phyloP scores from a whole-genome alignment of 2,113 vertebrate species.

The Bettongia penicillata region DNA sequence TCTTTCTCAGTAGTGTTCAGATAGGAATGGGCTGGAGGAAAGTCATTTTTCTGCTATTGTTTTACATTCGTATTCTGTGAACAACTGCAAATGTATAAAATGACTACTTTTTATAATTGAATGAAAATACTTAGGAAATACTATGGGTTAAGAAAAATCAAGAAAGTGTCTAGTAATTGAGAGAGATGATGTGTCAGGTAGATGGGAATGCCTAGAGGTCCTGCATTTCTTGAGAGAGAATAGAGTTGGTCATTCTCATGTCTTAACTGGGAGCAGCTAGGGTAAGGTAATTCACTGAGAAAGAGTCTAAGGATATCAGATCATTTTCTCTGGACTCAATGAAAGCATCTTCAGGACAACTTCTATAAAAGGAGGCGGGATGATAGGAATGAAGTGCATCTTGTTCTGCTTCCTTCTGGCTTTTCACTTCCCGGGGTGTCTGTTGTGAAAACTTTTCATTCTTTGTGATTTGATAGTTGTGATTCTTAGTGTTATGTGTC shows the following conservation, averaged over 20 bases:
- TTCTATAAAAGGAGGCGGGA: not conserved
- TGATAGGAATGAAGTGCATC: not conserved
- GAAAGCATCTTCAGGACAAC: not conserved
- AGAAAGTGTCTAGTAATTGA: not conserved
- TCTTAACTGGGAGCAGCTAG: not conserved
- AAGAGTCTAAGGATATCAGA: not conserved
- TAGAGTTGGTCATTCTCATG: not conserved
- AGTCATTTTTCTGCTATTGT: not conserved
- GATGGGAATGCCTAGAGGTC: not conserved
- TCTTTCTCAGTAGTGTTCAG: not conserved
- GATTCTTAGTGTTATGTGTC: not conserved
- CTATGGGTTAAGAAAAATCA: not conserved
- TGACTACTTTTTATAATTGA: not conserved
- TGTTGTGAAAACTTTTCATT: too few species aligned
- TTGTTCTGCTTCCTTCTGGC: too few species aligned
- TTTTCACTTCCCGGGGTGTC: not conserved
- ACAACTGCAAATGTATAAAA: not conserved
- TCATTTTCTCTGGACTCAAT: not conserved
- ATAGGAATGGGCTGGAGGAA: not conserved
- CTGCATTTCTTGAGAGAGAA: not conserved
- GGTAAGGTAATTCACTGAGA: not conserved
- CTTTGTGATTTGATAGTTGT: not conserved
- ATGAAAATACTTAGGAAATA: not conserved
- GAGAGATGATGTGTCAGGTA: not conserved
- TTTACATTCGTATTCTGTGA: not conserved